These are phyloP conservation scores for Leptonema lineaticorne DNA, from an alignment of 1,140 invertebrate genomes.

Conservation along the genomic window DNA sequence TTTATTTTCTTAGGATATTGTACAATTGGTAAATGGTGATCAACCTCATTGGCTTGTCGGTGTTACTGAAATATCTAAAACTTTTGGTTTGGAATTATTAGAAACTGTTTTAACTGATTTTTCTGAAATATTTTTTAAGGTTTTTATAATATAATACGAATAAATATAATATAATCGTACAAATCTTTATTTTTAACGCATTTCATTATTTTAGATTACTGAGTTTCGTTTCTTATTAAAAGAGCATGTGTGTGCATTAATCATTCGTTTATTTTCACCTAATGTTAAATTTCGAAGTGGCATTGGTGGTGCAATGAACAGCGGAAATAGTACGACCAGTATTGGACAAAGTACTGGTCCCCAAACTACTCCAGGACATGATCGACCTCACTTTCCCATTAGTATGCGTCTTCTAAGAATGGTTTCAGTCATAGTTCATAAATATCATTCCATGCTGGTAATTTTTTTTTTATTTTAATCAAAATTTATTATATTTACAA, in stretches of 20 bases:
- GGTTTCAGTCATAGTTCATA: conserved; percentile 89
- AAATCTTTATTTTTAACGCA: background rate
- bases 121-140: conserved; percentile 89
- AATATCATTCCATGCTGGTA: conserved; percentile 91
- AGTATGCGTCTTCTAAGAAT: conserved; percentile 92
- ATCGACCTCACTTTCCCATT: conserved; percentile 96
- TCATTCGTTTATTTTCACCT: conserved; percentile 97
- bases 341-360: conserved; percentile 36
- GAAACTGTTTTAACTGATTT: conserved; percentile 92
- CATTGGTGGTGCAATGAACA: conserved; percentile 48
- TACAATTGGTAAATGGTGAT: conserved; percentile 94
- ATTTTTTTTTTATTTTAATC: conserved; percentile 45
- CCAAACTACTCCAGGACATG: conserved; percentile 63
- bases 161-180: background rate
- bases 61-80: conserved; percentile 95
- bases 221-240: conserved; percentile 95
- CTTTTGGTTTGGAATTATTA: conserved; percentile 92
- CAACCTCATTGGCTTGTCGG: conserved; percentile 92
- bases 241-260: conserved; percentile 94
- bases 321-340: conserved; percentile 48
- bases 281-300: conserved; percentile 87
- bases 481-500: background rate
- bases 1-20: conserved; percentile 72
- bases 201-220: conserved; percentile 70
- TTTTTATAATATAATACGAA: conserved; percentile 47